phyloP scores from a whole-genome alignment of 1,140 invertebrate species.

The Leptestheria dahalacensis region DNA sequence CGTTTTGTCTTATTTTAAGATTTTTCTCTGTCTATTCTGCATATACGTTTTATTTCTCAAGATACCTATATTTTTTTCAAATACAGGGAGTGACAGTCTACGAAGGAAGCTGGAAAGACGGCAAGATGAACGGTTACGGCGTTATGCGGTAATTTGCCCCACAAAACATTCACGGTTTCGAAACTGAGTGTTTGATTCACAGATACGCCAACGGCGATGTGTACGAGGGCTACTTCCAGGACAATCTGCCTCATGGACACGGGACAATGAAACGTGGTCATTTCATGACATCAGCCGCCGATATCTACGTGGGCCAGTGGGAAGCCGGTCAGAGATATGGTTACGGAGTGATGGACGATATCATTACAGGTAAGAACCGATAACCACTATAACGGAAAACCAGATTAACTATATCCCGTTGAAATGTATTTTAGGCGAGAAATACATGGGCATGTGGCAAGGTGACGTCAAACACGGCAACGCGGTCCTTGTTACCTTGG shows the following conservation, averaged over 20 bases:
- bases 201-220: conserved; percentile 49
- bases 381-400: not conserved
- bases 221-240: conserved; percentile 72
- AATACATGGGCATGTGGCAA: conserved; percentile 73
- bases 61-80: not conserved
- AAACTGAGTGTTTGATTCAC: conserved; percentile 17
- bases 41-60: not conserved
- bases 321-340: conserved; percentile 52
- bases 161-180: not conserved
- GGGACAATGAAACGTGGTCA: conserved; percentile 63
- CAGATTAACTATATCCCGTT: not conserved
- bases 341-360: conserved; percentile 75
- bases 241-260: conserved; percentile 65
- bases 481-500: conserved; percentile 67
- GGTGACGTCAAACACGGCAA: conserved; percentile 64
- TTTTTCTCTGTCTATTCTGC: no score
- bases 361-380: conserved; percentile 37
- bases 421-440: conserved; percentile 44
- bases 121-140: conserved; percentile 63
- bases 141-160: conserved; percentile 26
- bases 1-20: no score
- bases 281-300: conserved; percentile 53
- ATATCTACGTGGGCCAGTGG: conserved; percentile 76
- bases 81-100: conserved; percentile 30
- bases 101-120: conserved; percentile 71